Evolutionary conservation across 2,113 vertebrate species (phyloP).

Genomic region (Lethenteron camtschaticum): DNA sequence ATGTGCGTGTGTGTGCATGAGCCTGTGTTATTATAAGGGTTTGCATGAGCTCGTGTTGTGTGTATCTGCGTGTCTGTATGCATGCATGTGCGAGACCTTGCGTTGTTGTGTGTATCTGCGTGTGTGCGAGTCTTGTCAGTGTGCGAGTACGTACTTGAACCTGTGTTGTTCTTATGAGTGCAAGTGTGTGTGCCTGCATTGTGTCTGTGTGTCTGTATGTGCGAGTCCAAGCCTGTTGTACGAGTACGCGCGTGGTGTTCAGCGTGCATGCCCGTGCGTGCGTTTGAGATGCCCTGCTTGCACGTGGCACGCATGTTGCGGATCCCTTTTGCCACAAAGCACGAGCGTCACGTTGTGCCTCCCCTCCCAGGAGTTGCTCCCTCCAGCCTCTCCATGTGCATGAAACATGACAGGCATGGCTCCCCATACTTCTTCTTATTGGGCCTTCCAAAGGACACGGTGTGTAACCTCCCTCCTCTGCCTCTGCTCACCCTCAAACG

Average conservation of each 20-base stretch:
- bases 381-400: conserved; percentile 96
- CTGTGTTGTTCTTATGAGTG: no score
- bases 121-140: no score
- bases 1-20: no score
- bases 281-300: conserved; percentile 10
- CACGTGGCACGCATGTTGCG: conserved; percentile 22
- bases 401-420: conserved; percentile 99
- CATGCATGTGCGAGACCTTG: no score
- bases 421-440: conserved; percentile 99
- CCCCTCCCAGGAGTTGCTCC: conserved; percentile 79
- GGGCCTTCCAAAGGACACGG: conserved; percentile 99
- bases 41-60: no score
- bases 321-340: conserved; percentile 26
- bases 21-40: no score
- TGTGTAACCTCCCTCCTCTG: conserved; percentile 41
- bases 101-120: no score
- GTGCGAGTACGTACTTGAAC: no score
- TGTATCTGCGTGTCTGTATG: no score
- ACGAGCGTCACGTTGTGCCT: conserved; percentile 64
- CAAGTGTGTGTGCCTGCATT: no score
- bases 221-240: conserved; percentile 2
- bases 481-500: no score
- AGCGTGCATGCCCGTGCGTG: conserved; percentile 1
- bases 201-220: neutral
- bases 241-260: neutral